These are phyloP conservation scores for Pilophorus perplexus DNA, from an alignment of 2,888 invertebrate genomes.

Conservation along the genomic window DNA sequence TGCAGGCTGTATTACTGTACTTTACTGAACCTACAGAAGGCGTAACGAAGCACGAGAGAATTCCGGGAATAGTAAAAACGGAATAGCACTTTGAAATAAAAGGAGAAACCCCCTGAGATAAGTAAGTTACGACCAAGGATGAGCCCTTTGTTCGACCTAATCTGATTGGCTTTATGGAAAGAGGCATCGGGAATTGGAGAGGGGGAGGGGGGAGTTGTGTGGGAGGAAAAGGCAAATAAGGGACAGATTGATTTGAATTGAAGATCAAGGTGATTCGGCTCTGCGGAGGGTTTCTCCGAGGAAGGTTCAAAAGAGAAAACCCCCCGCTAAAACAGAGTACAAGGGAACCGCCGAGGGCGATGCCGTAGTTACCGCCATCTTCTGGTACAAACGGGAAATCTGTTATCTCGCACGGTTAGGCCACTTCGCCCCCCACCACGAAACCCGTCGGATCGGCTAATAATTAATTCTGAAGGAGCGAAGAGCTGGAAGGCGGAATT, in stretches of 20 bases:
- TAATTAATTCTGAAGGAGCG: constrained; percentile 9
- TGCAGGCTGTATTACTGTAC: too few relatives aligned
- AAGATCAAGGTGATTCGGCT: constrained; percentile 28
- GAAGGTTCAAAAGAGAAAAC: too few relatives aligned
- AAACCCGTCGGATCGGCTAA: constrained; percentile 12
- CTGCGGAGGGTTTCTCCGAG: too few relatives aligned
- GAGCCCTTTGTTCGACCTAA: constrained; percentile 28
- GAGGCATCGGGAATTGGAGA: background rate
- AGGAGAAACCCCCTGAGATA: background rate
- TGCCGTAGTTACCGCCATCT: too few relatives aligned
- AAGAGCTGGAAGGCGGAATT: background rate
- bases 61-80: too few relatives aligned
- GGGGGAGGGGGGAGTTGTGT: background rate
- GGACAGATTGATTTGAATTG: constrained; percentile 26
- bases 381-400: constrained; percentile 15
- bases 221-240: constrained; percentile 26
- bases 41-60: too few relatives aligned
- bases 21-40: too few relatives aligned
- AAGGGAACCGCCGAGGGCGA: too few relatives aligned
- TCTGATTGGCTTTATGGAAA: constrained; percentile 34
- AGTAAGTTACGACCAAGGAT: background rate
- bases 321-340: too few relatives aligned
- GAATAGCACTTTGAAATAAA: constrained; percentile 9
- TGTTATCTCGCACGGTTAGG: constrained; percentile 17
- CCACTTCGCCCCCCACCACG: too few relatives aligned